phyloP scores from a whole-genome alignment of 2,113 vertebrate genomes.

The Pluvialis apricaria region DNA sequence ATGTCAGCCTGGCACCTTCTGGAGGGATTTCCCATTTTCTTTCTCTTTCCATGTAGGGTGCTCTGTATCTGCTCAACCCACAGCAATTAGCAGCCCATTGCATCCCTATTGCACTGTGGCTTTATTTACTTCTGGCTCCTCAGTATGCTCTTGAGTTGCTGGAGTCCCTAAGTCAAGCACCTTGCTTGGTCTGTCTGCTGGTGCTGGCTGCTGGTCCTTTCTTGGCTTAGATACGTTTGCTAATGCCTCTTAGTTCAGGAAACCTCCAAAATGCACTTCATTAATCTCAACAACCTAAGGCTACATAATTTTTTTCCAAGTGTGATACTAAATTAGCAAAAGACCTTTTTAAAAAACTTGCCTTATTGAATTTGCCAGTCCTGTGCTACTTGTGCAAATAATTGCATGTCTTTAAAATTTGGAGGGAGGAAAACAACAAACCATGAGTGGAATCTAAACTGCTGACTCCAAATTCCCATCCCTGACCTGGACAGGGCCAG shows the following conservation, averaged over 20 bases:
- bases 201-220: background rate
- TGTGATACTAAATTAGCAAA: background rate
- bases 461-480: background rate
- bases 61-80: background rate
- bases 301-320: background rate
- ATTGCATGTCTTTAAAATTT: background rate
- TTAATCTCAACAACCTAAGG: slow-evolving; percentile 17
- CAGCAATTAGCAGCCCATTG: background rate
- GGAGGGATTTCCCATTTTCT: background rate
- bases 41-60: background rate
- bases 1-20: background rate
- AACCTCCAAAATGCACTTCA: background rate
- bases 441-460: slow-evolving; percentile 12
- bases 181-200: background rate
- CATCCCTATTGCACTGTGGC: background rate
- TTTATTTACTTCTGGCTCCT: background rate
- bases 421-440: background rate
- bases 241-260: background rate
- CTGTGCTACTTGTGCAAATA: background rate
- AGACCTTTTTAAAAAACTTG: slow-evolving; percentile 18
- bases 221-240: slow-evolving; percentile 3
- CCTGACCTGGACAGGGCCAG: background rate
- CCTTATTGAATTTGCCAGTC: slow-evolving; percentile 9
- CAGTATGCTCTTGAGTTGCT: background rate
- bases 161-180: background rate